Evolutionary conservation across 2,113 vertebrate genomes (phyloP).

Genomic region (Limnothrissa miodon): DNA sequence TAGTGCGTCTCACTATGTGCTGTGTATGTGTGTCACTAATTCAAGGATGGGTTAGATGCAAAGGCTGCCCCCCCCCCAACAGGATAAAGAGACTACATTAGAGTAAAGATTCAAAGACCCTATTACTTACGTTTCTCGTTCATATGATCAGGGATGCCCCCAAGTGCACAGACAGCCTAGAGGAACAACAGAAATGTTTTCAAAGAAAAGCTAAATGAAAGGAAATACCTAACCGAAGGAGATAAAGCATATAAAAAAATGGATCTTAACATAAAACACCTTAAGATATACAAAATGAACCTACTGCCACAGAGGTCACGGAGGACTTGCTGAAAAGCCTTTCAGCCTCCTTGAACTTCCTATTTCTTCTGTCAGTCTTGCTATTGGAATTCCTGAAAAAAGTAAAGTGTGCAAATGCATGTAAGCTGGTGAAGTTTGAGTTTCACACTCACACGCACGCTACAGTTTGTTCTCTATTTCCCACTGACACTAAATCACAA

Average conservation of each 20-base stretch:
- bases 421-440: too few relatives aligned
- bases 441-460: too few relatives aligned
- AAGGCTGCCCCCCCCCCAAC: too few relatives aligned
- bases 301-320: slow-evolving; percentile 93
- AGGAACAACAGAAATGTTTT: not conserved
- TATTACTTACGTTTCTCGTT: slow-evolving; percentile 91
- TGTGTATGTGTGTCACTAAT: not conserved
- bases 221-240: not conserved
- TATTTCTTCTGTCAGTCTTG: slow-evolving; percentile 92
- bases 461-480: too few relatives aligned
- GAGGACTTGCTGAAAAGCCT: slow-evolving; percentile 98
- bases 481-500: too few relatives aligned
- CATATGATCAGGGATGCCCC: slow-evolving; percentile 95
- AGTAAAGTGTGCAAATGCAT: not conserved
- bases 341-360: slow-evolving; percentile 97
- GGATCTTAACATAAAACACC: too few relatives aligned
- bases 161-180: slow-evolving; percentile 92
- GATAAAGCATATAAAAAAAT: not conserved
- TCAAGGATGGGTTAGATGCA: too few relatives aligned
- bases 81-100: too few relatives aligned
- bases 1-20: too few relatives aligned
- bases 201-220: not conserved
- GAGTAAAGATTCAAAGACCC: slow-evolving; percentile 16
- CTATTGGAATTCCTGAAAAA: slow-evolving; percentile 90
- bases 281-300: slow-evolving; percentile 47